These are phyloP conservation scores for Caranx ignobilis DNA, from an alignment of 2,113 vertebrate species.

Conservation along the genomic window DNA sequence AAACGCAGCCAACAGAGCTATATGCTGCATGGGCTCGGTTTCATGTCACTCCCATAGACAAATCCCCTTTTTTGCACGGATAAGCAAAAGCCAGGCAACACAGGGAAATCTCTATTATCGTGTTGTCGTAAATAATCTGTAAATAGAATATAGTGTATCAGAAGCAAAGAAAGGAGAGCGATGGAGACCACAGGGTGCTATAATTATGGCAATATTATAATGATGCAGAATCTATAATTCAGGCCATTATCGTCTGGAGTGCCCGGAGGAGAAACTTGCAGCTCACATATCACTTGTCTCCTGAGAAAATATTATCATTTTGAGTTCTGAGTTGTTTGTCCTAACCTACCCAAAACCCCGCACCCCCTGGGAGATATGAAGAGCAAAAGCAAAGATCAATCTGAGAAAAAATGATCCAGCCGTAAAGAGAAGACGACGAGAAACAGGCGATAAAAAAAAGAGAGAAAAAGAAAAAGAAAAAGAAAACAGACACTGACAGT, in stretches of 20 bases:
- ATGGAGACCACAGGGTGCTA: not conserved
- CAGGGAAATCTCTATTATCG: conserved; percentile 7
- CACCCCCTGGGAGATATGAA: conserved; percentile 29
- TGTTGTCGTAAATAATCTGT: conserved; percentile 3
- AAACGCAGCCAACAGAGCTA: too few relatives aligned
- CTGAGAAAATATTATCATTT: conserved; percentile 48
- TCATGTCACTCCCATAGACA: conserved; percentile 13
- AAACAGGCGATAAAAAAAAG: conserved; percentile 20
- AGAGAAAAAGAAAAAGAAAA: conserved; percentile 15
- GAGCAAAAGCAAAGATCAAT: conserved; percentile 48
- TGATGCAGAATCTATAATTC: conserved; percentile 34
- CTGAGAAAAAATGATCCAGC: conserved; percentile 55
- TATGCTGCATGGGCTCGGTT: not conserved
- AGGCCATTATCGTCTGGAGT: conserved; percentile 17
- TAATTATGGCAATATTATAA: conserved; percentile 20
- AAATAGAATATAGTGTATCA: not conserved
- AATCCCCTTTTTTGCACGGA: not conserved
- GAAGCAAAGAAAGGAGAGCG: not conserved
- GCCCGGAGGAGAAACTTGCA: conserved; percentile 17
- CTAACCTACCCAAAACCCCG: conserved; percentile 2
- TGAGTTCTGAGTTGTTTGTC: conserved; percentile 56
- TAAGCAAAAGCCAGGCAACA: conserved; percentile 17
- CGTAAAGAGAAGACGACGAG: conserved; percentile 17
- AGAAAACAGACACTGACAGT: conserved; percentile 43
- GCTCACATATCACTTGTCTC: conserved; percentile 24